Evolutionary conservation across 2,113 vertebrate genomes (phyloP).

Genomic region (Strix aluco): DNA sequence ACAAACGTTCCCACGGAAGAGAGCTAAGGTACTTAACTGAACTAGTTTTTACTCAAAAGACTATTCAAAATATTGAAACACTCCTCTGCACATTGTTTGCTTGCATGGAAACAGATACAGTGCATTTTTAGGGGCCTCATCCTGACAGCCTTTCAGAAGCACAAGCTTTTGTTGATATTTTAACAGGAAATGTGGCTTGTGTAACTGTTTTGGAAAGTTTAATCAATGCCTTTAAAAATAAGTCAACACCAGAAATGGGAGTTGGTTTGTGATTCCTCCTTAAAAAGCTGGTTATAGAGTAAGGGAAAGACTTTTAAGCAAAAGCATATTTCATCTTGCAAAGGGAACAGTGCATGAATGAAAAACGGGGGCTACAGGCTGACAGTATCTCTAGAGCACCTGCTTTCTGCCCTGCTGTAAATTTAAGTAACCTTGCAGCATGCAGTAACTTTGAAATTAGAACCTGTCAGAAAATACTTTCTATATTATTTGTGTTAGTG

Average conservation of each 20-base stretch:
- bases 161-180: neutral
- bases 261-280: neutral
- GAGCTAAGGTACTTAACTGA: slow-evolving; percentile 13
- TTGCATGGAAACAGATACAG: neutral
- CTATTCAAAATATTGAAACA: slow-evolving; percentile 14
- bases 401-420: slow-evolving; percentile 15
- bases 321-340: neutral
- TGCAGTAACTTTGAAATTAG: slow-evolving; percentile 26
- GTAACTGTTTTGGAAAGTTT: neutral
- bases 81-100: neutral
- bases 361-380: neutral
- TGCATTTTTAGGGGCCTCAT: neutral
- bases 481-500: neutral
- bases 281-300: neutral
- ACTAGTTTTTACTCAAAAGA: slow-evolving; percentile 30
- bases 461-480: neutral
- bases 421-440: slow-evolving; percentile 33
- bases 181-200: neutral
- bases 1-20: slow-evolving; percentile 22
- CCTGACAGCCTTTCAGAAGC: neutral
- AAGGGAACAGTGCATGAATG: neutral
- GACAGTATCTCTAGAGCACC: slow-evolving; percentile 18
- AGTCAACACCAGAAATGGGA: neutral
- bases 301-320: neutral
- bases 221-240: neutral